phyloP scores from a whole-genome alignment of 2,888 invertebrate species.

The Torymus auratus region DNA sequence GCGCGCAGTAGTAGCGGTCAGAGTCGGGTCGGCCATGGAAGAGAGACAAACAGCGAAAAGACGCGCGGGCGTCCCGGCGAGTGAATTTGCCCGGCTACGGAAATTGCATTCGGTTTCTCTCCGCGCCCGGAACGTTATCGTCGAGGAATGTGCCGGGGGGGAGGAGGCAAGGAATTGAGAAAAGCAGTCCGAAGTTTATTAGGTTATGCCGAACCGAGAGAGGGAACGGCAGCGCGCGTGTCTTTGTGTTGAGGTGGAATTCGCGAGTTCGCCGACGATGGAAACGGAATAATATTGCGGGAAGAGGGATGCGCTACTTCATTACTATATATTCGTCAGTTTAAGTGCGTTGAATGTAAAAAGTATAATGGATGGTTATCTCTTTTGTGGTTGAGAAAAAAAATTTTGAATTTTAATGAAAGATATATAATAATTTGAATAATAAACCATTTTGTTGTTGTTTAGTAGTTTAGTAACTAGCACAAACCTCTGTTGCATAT shows the following conservation, averaged over 20 bases:
- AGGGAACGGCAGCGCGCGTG: background rate
- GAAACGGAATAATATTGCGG: too few relatives aligned
- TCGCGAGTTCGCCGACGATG: background rate
- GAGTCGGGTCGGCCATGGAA: conserved; percentile 11
- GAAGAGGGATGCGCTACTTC: too few relatives aligned
- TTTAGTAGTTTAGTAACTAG: too few relatives aligned
- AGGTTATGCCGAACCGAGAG: background rate
- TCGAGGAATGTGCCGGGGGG: background rate
- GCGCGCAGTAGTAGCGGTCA: conserved; percentile 27
- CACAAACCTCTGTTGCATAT: too few relatives aligned
- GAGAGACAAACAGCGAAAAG: conserved; percentile 12
- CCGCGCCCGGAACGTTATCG: background rate
- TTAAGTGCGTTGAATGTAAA: too few relatives aligned
- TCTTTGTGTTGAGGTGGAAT: background rate
- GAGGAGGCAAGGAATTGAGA: background rate
- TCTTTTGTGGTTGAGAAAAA: too few relatives aligned
- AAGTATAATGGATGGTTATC: too few relatives aligned
- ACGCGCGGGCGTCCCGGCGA: background rate
- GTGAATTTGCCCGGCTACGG: conserved; percentile 22
- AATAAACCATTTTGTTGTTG: too few relatives aligned
- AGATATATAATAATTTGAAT: too few relatives aligned
- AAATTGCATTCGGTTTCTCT: conserved; percentile 35
- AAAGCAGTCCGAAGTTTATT: background rate
- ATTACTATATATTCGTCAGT: too few relatives aligned
- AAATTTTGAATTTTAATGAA: too few relatives aligned